Base-by-base conservation (phyloP, 92 coral and sea anemone species). In the Actinernus sp. region DNA sequence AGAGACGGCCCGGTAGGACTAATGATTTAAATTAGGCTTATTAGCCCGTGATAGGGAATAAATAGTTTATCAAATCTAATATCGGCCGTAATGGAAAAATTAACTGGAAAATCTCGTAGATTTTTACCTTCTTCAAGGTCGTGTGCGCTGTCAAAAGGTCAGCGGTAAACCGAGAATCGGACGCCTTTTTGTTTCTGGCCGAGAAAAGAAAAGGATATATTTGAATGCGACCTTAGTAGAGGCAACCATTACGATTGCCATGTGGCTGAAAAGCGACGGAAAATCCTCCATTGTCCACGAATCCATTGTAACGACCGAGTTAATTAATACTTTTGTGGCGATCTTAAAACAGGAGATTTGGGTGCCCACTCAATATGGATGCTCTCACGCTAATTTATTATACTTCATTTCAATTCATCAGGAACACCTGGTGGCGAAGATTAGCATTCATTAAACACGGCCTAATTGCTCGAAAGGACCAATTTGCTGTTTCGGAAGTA, bases 301-400 rank as follows among this genome's bases (percentile, higher is more conserved):
- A 38, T 77, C 83, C 43, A 68, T 90, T 90, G 96, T 90, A 63
- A 4, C 67, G 33, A n/a, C 49, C 63, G 25, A 81, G 86, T 90
- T 90, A 90, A 90, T 90, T 90, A 90, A 85, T 90, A 65, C 96
- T 71, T 80, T 90, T 74, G 91, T 79, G 82, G 84, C 47, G 38
- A 53, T 79, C 55, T 61, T 49, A 50, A 83, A 63, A 63, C 78
- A 57, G 53, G 63, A 73, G 66, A 74, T 74, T 49, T 69, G 46
- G 65, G 67, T 46, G 69, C 84, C 63, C 46, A 40, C 58, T 78
- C 87, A 80, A 66, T 73, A 74, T 74, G 84, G 65, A 63, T 69
- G 52, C 76, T 77, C 89, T 82, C 76, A 71, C 79, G 62, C 41
- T 55, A 23, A 62, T 46, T 83, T 38, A 80, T 85, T 77, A 58